A percentile compares a stretch with the other conserved stretches of the same genome.
These are phyloP conservation scores for Schmidtea mediterranea DNA, from an alignment of 1,140 invertebrate genomes.

Conservation along the genomic window DNA sequence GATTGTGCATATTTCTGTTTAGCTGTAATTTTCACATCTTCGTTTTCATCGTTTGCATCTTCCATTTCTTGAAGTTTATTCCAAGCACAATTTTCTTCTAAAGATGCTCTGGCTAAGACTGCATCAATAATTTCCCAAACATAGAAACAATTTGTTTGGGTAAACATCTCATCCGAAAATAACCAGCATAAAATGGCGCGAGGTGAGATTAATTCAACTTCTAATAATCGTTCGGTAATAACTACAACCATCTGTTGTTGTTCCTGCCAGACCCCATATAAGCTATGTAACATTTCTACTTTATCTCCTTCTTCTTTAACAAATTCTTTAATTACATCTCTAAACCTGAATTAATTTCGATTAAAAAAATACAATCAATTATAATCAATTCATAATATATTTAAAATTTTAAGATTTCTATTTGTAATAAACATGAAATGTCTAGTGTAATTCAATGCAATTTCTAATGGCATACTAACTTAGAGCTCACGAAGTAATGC, in stretches of 20 bases:
- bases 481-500: no score
- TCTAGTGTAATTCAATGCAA: no score
- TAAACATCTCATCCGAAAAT: conserved; percentile 31
- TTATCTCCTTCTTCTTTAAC: conserved; percentile 79
- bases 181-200: conserved; percentile 91
- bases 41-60: no score
- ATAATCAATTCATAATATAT: no score
- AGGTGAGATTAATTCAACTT: conserved; percentile 83
- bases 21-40: no score
- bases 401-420: neutral
- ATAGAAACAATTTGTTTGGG: neutral
- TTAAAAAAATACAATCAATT: no score
- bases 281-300: conserved; percentile 63
- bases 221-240: conserved; percentile 77
- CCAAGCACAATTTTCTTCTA: no score
- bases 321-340: conserved; percentile 66
- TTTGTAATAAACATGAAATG: conserved; percentile 5
- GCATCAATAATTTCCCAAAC: neutral
- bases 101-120: no score
- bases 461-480: no score
- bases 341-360: conserved; percentile 34
- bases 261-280: conserved; percentile 69
- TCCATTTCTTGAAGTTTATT: no score
- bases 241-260: conserved; percentile 85
- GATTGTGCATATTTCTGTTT: no score